phyloP scores from a whole-genome alignment of 2,888 invertebrate species.

The Xestoiulus laeticollis region DNA sequence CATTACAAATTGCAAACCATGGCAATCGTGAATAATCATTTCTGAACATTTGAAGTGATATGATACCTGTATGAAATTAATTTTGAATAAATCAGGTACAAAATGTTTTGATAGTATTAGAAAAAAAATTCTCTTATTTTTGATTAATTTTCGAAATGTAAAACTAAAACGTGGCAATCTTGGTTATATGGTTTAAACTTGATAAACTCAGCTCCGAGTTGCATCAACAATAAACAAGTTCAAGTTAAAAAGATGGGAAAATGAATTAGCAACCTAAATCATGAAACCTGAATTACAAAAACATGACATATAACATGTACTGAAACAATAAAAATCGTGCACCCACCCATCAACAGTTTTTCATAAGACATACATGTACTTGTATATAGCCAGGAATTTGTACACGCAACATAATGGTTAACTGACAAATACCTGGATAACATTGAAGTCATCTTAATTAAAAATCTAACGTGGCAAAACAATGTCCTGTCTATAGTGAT shows the following conservation, averaged over 20 bases:
- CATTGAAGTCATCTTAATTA: background rate
- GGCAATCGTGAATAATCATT: no score
- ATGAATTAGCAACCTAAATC: conserved; percentile 28
- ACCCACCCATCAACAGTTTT: background rate
- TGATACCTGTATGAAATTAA: no score
- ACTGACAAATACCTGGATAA: background rate
- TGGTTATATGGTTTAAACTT: no score
- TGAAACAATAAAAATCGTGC: conserved; percentile 33
- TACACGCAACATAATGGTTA: background rate
- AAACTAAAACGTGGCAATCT: no score
- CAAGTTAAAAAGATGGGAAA: conserved; percentile 18
- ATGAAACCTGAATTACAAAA: background rate
- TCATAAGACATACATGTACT: no score
- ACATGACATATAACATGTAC: conserved; percentile 6
- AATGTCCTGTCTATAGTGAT: background rate
- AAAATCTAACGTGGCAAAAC: conserved; percentile 1
- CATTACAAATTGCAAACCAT: no score
- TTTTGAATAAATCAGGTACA: no score
- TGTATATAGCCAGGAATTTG: background rate
- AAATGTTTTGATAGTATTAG: no score
- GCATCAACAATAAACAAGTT: background rate
- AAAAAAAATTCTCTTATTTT: no score
- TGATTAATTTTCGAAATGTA: no score
- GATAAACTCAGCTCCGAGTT: background rate
- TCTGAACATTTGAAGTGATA: no score